A percentile compares a stretch with the other conserved stretches of the same genome.
Evolutionary conservation across 35 echinoderm and acorn worm genomes (phyloP).

Genomic region (Lytechinus pictus): DNA sequence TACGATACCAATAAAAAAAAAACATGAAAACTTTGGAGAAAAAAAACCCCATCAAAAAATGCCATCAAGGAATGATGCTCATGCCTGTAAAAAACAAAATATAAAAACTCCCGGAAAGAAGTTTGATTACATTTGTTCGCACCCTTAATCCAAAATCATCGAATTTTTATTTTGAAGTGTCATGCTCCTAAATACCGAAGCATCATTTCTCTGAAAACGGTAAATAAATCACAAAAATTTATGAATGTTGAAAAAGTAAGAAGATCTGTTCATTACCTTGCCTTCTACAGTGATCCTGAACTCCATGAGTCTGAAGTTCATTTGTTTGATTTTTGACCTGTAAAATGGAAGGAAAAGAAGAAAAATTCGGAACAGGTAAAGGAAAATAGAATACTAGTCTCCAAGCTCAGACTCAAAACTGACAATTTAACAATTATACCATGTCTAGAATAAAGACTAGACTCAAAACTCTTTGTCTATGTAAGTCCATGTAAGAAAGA

Average conservation of each 20-base stretch:
- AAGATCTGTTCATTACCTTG: slow-evolving; percentile 53
- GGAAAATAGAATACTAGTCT: not conserved
- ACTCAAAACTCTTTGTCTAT: no score
- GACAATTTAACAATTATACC: no score
- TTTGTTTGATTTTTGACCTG: slow-evolving; percentile 66
- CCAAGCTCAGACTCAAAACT: no score
- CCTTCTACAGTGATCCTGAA: slow-evolving; percentile 56
- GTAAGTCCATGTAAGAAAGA: no score
- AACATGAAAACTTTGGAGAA: no score
- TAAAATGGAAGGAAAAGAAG: not conserved
- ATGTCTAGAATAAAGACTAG: no score
- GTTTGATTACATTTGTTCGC: not conserved
- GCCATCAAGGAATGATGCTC: no score
- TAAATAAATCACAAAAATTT: not conserved
- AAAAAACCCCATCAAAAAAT: no score
- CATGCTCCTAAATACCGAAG: not conserved
- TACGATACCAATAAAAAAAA: no score
- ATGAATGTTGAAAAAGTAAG: not conserved
- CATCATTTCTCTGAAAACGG: not conserved
- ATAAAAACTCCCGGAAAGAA: no score
- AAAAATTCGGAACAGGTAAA: not conserved
- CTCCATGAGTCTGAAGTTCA: slow-evolving; percentile 70
- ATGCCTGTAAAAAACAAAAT: no score
- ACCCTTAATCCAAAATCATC: not conserved
- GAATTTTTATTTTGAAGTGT: not conserved